Evolutionary conservation across 2,797 vertebrate genomes (phyloP), one percentile per base, ranked within the genome.

Genomic region (Intellagama lesueurii): DNA sequence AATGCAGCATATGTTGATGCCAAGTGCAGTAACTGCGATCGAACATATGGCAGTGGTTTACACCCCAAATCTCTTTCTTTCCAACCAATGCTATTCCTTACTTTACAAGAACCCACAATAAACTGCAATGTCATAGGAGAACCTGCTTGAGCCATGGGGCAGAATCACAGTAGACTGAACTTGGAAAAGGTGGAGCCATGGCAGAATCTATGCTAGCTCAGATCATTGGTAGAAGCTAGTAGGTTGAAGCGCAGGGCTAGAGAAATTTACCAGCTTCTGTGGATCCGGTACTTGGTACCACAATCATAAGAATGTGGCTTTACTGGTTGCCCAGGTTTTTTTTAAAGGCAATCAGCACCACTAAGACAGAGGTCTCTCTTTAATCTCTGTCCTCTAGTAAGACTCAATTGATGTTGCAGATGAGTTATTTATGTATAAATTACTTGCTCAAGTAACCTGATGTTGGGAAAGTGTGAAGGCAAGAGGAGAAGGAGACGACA

Each of bases 341-440:
- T 4, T 56, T n/a, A 83, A 83, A 32, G 4, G 3, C 1, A 47
- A 35, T 30, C 3, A 30, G 19, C 49, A 75, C 14, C 12, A 9
- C 49, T 60, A 32, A n/a, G 2, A 75, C 22, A 60, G 47, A 24
- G 26, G 32, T 83, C 32, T 85, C n/a, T 75, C 70, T 85, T 85
- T 35, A 75, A 85, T 40, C 52, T 32, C 28, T 49, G 1, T 5
- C 0, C 30, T 72, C 44, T 30, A 52, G n/a, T 52, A 49, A 52
- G 68, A 72, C 24, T 24, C 24, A 60, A 28, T 19, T 40, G 32
- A 64, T 35, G 70, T 9, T 85, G n/a, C 35, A 85, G 70, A 56
- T 76, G 24, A 8, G 69, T 85, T 76, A 82, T 84, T 85, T 85
- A 40, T 44, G 72, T 76, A 85, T 60, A 76, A 60, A 85, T 85